Percentiles rank a stretch among this genome's conserved stretches.
Conservation (phyloP, 2,113 vertebrate species). For the Talpa occidentalis region DNA sequence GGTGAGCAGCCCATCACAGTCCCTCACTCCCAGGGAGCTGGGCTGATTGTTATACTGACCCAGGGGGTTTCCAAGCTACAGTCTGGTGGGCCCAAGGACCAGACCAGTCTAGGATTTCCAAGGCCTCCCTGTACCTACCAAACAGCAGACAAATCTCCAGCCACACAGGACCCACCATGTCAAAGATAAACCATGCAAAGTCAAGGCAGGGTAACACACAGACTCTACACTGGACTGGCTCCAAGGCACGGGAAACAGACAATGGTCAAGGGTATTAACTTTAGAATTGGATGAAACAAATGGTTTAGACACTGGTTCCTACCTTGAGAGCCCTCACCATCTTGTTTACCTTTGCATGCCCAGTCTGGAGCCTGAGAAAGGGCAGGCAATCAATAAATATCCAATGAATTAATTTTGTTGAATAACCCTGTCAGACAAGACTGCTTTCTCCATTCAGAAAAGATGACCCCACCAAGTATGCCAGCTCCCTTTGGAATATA, state of each 20-base stretch:
- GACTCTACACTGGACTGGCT: not conserved
- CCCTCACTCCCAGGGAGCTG: not conserved
- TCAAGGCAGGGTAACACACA: not conserved
- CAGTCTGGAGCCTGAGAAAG: not conserved
- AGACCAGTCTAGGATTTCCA: not conserved
- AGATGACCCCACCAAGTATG: not conserved
- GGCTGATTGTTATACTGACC: not conserved
- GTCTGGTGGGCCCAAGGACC: not conserved
- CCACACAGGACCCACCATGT: not conserved
- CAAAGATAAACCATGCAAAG: not conserved
- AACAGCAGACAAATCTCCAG: not conserved
- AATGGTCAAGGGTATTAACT: too few species aligned
- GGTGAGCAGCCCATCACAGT: not conserved
- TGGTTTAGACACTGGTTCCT: not conserved
- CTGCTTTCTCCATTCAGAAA: not conserved
- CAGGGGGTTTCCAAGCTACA: not conserved
- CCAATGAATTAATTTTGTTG: not conserved
- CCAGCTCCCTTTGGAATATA: not conserved
- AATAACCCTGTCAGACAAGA: not conserved
- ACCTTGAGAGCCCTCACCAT: not conserved
- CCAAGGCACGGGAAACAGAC: not conserved
- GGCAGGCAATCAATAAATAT: not conserved
- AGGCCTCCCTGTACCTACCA: not conserved
- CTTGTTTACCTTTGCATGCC: not conserved
- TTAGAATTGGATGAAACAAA: not conserved